phyloP scores from a whole-genome alignment of 2,113 vertebrate species.

The Barbus barbus region DNA sequence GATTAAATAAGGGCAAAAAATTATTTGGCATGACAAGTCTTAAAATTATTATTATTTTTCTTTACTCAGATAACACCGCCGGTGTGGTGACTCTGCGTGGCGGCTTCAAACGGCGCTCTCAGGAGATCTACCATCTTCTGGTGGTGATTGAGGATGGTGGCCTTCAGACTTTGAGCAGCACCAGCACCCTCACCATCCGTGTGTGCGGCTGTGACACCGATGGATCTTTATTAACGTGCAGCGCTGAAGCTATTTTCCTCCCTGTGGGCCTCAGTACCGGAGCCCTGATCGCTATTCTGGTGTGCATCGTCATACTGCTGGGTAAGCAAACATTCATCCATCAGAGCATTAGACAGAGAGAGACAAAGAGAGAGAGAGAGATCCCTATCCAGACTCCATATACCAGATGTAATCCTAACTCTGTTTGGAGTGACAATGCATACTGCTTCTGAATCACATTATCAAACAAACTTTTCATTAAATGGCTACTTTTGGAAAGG shows the following conservation, averaged over 20 bases:
- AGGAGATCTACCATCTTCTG: slow-evolving; percentile 89
- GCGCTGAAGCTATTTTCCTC: slow-evolving; percentile 92
- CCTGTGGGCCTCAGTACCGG: slow-evolving; percentile 97
- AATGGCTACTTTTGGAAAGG: not conserved
- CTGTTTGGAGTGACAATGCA: not conserved
- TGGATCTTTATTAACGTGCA: slow-evolving; percentile 90
- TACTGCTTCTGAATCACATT: not conserved
- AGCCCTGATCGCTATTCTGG: slow-evolving; percentile 91
- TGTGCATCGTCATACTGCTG: slow-evolving; percentile 92
- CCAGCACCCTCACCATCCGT: slow-evolving; percentile 90
- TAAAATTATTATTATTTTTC: not conserved
- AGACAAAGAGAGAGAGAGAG: not conserved
- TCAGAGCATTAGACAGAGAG: not conserved
- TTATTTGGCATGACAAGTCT: not conserved
- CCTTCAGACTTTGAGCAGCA: slow-evolving; percentile 93
- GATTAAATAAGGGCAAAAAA: not conserved
- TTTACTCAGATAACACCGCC: slow-evolving; percentile 89
- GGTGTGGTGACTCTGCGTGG: slow-evolving; percentile 87
- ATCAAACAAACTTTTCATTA: not conserved
- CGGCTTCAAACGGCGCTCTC: slow-evolving; percentile 87
- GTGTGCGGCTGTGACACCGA: slow-evolving; percentile 92
- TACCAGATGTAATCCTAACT: not conserved
- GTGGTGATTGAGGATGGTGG: slow-evolving; percentile 92
- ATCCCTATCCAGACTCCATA: not conserved
- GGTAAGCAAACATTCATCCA: slow-evolving; percentile 76